These are phyloP conservation scores for Empidonax traillii DNA, from an alignment of 2,113 vertebrate species.

Conservation along the genomic window DNA sequence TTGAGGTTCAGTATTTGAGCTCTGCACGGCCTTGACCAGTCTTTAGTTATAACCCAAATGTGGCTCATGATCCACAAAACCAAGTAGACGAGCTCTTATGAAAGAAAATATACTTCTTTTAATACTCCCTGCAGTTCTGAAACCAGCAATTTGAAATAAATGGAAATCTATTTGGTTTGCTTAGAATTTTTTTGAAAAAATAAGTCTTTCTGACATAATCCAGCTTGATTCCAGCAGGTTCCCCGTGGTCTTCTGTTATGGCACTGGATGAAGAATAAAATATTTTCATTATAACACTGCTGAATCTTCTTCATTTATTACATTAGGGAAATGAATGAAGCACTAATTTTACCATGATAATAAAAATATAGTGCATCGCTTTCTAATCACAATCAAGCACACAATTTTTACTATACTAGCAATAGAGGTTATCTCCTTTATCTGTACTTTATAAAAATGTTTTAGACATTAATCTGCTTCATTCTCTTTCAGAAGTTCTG, in stretches of 20 bases:
- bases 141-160: not conserved
- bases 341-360: not conserved
- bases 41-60: not conserved
- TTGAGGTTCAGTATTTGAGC: not conserved
- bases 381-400: not conserved
- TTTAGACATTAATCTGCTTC: not conserved
- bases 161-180: not conserved
- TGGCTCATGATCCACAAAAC: not conserved
- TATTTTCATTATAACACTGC: not conserved
- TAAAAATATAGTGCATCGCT: not conserved
- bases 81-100: not conserved
- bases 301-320: not conserved
- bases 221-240: not conserved
- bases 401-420: not conserved
- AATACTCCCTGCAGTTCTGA: not conserved
- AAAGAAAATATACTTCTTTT: not conserved
- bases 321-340: not conserved
- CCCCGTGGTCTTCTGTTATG: not conserved
- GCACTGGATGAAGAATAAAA: not conserved
- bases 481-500: not conserved
- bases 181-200: not conserved
- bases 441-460: not conserved
- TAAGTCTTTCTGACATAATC: not conserved
- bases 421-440: fast-evolving
- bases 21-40: not conserved